Percentiles rank a stretch among this genome's conserved stretches.
Conservation (phyloP, 2,797 vertebrate genomes). For the Euthynnus affinis region DNA sequence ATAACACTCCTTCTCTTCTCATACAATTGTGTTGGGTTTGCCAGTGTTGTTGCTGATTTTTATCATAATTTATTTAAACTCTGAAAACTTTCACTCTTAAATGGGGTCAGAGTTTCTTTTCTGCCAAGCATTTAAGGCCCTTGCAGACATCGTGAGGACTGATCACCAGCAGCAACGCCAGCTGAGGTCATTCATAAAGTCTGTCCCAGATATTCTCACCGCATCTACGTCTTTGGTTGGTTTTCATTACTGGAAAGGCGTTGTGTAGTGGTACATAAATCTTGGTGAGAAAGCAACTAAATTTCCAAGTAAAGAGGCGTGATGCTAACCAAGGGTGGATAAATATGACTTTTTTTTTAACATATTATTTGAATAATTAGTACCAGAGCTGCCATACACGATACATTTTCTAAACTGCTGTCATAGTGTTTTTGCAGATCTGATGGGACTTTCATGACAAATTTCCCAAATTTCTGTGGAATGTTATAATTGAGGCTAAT, state of each 20-base stretch:
- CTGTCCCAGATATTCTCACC: slow-evolving; percentile 29
- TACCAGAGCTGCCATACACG: slow-evolving; percentile 6
- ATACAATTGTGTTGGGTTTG: background rate
- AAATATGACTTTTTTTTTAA: slow-evolving; percentile 1
- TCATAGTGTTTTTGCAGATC: background rate
- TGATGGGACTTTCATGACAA: slow-evolving; percentile 3
- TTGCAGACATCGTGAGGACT: background rate
- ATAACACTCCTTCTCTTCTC: background rate
- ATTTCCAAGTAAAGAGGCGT: slow-evolving; percentile 3
- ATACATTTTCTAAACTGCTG: background rate
- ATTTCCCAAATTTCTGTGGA: slow-evolving; percentile 22
- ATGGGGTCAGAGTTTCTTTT: background rate
- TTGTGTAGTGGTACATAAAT: background rate
- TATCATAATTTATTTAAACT: slow-evolving; percentile 6
- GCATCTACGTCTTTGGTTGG: slow-evolving; percentile 6
- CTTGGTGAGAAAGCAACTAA: slow-evolving; percentile 17
- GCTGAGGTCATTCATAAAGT: slow-evolving; percentile 46
- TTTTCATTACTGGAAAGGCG: slow-evolving; percentile 21
- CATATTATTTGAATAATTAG: slow-evolving; percentile 42
- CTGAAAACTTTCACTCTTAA: background rate
- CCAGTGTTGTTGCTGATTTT: slow-evolving; percentile 16
- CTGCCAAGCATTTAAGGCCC: background rate
- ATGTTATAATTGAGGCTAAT: slow-evolving; percentile 12
- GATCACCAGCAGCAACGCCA: slow-evolving; percentile 24
- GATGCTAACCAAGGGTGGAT: slow-evolving; percentile 26